Evolutionary conservation across 1,140 invertebrate species (phyloP), one percentile per base, ranked within the genome.

Genomic region (Calephelis nemesis): DNA sequence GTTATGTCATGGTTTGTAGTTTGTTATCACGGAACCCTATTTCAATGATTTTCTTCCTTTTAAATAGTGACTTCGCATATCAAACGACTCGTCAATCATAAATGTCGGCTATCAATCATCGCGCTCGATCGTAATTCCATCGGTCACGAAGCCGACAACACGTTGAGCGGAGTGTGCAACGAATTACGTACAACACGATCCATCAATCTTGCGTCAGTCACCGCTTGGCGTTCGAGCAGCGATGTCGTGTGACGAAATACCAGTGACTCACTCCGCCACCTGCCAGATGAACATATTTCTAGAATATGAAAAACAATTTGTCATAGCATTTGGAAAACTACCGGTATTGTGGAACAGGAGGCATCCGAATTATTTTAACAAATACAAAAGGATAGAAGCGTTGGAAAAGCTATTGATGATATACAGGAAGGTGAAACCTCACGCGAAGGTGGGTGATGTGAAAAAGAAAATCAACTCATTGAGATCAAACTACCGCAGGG

Each of bases 171-270:
- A 45, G 42, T 45, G 42, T 45, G 42, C 42, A 45, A 45, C 42
- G 42, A 45, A 45, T 45, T 45, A 45, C 42, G 42, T 7, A 45
- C 42, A 45, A 45, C 39, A 58, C 52, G 19, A 58, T 39, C 54
- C 54, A 58, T 58, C 54, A 58, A 58, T 58, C 54, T 58, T 12
- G 30, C 54, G 30, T 58, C 54, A 58, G 54, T 58, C 54, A 58
- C 19, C 54, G 54, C 30, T 40, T 19, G 19, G 12, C 19, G 54
- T 58, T 58, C 54, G 30, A 12, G 19, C 54, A 58, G 30, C 19
- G 19, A 58, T 58, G 54, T 58, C 54, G 54, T 39, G 5, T 19
- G 11, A 39, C 2, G 6, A 58, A 39, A 45, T 45, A 45, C 42
- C 42, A 7, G 42, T 45, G 8, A 45, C 6, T 7, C 8, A 45